Evolutionary conservation across 2,797 vertebrate genomes (phyloP), one percentile per base, ranked within the genome.

Genomic region (Helarctos malayanus): DNA sequence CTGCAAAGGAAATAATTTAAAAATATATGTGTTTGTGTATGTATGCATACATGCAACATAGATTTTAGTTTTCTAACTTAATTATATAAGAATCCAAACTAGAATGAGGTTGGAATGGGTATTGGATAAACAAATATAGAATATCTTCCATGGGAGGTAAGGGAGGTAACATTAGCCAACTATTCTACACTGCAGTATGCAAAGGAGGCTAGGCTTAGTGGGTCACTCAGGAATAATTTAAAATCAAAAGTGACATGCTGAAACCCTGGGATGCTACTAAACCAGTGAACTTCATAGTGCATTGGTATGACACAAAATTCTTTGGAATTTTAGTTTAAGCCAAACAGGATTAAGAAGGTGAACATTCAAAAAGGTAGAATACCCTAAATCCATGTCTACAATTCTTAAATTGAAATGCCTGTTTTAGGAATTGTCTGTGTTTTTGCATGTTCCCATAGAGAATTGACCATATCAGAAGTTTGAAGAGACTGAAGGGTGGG

Each of bases 271-370:
- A 65, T 25, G 79, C 6, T 83, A 5, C 6, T 38, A 69, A 78
- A 52, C 2, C 23, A 56, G 75, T 41, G 93, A 83, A 68, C n/a
- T 90, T 91, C 54, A 75, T 54, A 80, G 41, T 54, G 13, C 90
- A 49, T 65, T 73, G 14, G 6, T 38, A 6, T 52, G 38, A 78
- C 56, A 57, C 1, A 93, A 49, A 95, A 90, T 21, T 86, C 45
- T 82, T 97, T 80, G 3, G 45, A 93, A 89, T 90, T 94, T 90
- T 41, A 78, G 27, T 73, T 79, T 90, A 90, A 78, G 16, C 5
- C 35, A 75, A 83, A 83, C 11, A 79, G 0, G 19, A 49, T 69
- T 89, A 61, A 89, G 49, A 80, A 79, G 32, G 68, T 38, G 75
- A 52, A 80, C 45, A 90, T 45, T 78, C 10, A 71, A 52, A 88